Evolutionary conservation across 2,888 invertebrate species (phyloP).

Genomic region (Sepioteuthis lessoniana): DNA sequence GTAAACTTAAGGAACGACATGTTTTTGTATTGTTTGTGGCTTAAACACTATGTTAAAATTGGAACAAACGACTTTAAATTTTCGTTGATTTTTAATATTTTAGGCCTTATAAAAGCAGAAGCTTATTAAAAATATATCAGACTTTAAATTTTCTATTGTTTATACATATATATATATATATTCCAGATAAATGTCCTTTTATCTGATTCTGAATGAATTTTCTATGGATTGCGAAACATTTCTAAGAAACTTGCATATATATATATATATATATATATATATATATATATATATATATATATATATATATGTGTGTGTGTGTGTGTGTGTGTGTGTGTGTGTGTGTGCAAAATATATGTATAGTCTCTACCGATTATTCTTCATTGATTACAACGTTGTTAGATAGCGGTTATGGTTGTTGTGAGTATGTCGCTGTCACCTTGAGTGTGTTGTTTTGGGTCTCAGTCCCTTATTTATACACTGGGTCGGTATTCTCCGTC

Average conservation of each 20-base stretch:
- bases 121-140: too few species aligned
- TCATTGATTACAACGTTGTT: background rate
- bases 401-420: background rate
- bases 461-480: background rate
- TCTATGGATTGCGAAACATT: too few species aligned
- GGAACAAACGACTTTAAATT: too few species aligned
- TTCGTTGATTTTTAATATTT: too few species aligned
- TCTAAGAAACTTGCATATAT: background rate
- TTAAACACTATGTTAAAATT: too few species aligned
- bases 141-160: too few species aligned
- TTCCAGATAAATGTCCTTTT: too few species aligned
- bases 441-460: background rate
- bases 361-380: background rate
- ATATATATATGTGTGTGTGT: constrained; percentile 39
- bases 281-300: background rate
- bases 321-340: background rate
- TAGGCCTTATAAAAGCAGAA: too few species aligned
- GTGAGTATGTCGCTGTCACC: background rate
- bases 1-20: too few species aligned
- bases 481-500: constrained; percentile 39
- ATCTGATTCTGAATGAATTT: too few species aligned
- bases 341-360: background rate
- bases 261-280: constrained; percentile 37
- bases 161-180: too few species aligned
- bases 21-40: too few species aligned